These are phyloP conservation scores for Cyrtonyx montezumae DNA, from an alignment of 2,113 vertebrate species.

Conservation along the genomic window DNA sequence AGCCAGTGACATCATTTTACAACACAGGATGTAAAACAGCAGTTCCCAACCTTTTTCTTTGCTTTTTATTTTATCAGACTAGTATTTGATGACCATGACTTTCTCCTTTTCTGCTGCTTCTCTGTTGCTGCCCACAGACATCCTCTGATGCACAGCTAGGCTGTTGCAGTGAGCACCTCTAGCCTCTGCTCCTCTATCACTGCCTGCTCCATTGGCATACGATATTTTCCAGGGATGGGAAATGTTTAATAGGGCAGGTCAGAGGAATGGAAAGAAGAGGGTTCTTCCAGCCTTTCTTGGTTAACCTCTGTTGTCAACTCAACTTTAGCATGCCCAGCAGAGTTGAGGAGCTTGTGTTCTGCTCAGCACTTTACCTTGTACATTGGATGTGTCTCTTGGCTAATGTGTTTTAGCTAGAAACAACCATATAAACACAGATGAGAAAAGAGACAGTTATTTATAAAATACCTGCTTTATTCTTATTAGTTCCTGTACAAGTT, in stretches of 20 bases:
- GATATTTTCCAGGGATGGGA: background rate
- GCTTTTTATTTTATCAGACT: background rate
- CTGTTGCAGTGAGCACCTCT: background rate
- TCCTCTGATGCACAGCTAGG: fast-evolving
- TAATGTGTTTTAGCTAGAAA: background rate
- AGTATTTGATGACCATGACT: background rate
- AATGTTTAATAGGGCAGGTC: background rate
- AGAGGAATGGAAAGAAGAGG: background rate
- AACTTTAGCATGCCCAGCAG: background rate
- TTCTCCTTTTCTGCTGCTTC: fast-evolving
- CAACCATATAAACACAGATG: background rate
- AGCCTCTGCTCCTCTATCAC: background rate
- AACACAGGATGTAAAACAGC: fast-evolving
- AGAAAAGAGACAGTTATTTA: background rate
- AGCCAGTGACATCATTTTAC: background rate
- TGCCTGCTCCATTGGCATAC: fast-evolving
- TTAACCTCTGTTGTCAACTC: background rate
- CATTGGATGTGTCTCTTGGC: fast-evolving
- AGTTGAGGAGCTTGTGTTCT: background rate
- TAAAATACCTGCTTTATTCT: background rate
- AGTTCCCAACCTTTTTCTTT: background rate
- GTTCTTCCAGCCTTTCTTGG: background rate
- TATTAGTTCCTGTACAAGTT: background rate
- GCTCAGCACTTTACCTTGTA: background rate
- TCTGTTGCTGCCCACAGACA: fast-evolving